phyloP scores from a whole-genome alignment of 2,113 vertebrate species.

The Callopanchax toddi region DNA sequence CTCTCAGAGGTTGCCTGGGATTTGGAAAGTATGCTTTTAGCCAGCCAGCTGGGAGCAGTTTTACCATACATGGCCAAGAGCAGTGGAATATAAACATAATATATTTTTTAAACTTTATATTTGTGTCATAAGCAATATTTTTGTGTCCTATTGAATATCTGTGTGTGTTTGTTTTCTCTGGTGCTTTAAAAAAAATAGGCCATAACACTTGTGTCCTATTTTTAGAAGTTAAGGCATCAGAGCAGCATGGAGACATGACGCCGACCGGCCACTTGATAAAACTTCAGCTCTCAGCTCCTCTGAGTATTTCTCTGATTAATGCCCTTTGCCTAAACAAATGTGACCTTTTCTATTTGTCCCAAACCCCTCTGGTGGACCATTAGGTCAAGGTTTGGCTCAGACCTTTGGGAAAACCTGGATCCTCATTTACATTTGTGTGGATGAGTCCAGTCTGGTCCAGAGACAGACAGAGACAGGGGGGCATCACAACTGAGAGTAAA shows the following conservation, averaged over 20 bases:
- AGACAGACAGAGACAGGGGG: conserved; percentile 24
- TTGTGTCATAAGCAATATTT: conserved; percentile 10
- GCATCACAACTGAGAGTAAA: conserved; percentile 7
- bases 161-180: conserved; percentile 35
- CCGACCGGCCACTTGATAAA: conserved; percentile 46
- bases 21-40: conserved; percentile 33
- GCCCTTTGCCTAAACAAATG: conserved; percentile 7
- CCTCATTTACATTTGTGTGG: no score
- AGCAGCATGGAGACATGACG: conserved; percentile 62
- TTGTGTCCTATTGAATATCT: conserved; percentile 6
- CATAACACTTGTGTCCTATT: conserved; percentile 71
- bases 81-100: conserved; percentile 40
- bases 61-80: conserved; percentile 59
- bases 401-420: not conserved
- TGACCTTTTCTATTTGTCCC: not conserved
- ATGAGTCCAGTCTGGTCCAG: conserved; percentile 6
- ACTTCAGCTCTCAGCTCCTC: conserved; percentile 39
- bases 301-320: conserved; percentile 26
- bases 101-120: not conserved
- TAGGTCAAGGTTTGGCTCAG: conserved; percentile 28
- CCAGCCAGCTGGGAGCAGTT: conserved; percentile 28
- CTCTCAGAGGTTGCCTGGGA: conserved; percentile 16
- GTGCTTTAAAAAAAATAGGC: conserved; percentile 57
- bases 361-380: conserved; percentile 21
- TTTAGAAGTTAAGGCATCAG: conserved; percentile 74